Percentiles rank a stretch among this genome's conserved stretches.
phyloP scores from a whole-genome alignment of 2,888 invertebrate species.

The Drosophila hawaiiensis region DNA sequence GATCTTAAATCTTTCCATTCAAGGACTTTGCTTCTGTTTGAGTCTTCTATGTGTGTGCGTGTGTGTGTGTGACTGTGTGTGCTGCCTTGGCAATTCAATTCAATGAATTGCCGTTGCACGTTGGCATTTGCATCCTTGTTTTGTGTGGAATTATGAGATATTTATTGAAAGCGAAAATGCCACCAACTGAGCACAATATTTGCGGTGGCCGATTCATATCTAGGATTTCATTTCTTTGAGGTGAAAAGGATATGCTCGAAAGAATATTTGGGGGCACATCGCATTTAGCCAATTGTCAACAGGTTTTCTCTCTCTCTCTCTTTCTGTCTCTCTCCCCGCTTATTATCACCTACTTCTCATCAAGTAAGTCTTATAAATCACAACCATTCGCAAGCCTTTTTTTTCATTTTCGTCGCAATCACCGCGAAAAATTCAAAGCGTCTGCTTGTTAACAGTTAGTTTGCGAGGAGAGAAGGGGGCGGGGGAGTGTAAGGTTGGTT shows the following conservation, averaged over 20 bases:
- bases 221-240: constrained; percentile 16
- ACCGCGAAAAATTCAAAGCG: constrained; percentile 42
- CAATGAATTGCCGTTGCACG: constrained; percentile 22
- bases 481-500: background rate
- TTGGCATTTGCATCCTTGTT: constrained; percentile 48
- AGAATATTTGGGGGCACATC: background rate
- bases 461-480: background rate
- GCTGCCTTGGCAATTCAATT: constrained; percentile 40
- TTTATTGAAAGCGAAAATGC: constrained; percentile 56
- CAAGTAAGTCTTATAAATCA: constrained; percentile 9
- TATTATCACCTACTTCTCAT: constrained; percentile 54
- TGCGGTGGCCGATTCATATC: constrained; percentile 35
- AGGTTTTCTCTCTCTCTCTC: constrained; percentile 11
- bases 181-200: constrained; percentile 23
- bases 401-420: constrained; percentile 4
- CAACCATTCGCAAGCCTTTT: constrained; percentile 35
- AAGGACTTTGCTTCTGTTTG: constrained; percentile 49
- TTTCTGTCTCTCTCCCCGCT: constrained; percentile 3
- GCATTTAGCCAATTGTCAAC: constrained; percentile 24
- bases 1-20: constrained; percentile 67
- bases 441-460: constrained; percentile 51
- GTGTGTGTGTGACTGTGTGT: constrained; percentile 9
- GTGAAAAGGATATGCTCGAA: background rate
- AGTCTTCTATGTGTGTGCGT: constrained; percentile 27
- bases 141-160: constrained; percentile 58